Conservation (phyloP, 2,797 vertebrate genomes). For the Myiothlypis coronata region DNA sequence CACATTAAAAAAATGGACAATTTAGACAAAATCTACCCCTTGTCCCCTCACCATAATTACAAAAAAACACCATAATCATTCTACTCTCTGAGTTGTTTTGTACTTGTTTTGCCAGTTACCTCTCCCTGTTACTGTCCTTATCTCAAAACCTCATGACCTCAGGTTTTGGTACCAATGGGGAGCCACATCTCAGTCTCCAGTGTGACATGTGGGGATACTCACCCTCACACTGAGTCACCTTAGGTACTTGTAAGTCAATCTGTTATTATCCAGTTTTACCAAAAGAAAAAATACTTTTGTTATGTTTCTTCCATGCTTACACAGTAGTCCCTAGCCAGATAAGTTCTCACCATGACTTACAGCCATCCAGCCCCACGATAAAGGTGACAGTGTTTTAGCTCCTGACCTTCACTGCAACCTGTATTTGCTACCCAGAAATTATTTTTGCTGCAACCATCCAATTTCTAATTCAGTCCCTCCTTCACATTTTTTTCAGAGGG, state of each 20-base stretch:
- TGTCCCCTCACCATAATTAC: neutral
- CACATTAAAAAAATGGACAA: neutral
- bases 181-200: neutral
- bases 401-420: neutral
- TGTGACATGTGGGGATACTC: neutral
- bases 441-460: neutral
- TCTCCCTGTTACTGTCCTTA: neutral
- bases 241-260: neutral
- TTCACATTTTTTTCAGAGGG: neutral
- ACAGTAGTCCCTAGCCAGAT: neutral
- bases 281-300: neutral
- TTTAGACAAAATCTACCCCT: neutral
- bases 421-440: neutral
- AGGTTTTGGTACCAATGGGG: rapidly evolving
- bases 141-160: neutral
- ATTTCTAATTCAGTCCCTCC: neutral
- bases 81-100: neutral
- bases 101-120: neutral
- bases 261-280: neutral
- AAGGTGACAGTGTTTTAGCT: neutral
- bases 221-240: neutral
- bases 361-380: neutral
- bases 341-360: neutral
- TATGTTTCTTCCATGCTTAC: neutral
- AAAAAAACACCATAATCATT: neutral